These are phyloP conservation scores for Drosophila setifemur DNA, from an alignment of 1,140 invertebrate genomes.

Conservation along the genomic window DNA sequence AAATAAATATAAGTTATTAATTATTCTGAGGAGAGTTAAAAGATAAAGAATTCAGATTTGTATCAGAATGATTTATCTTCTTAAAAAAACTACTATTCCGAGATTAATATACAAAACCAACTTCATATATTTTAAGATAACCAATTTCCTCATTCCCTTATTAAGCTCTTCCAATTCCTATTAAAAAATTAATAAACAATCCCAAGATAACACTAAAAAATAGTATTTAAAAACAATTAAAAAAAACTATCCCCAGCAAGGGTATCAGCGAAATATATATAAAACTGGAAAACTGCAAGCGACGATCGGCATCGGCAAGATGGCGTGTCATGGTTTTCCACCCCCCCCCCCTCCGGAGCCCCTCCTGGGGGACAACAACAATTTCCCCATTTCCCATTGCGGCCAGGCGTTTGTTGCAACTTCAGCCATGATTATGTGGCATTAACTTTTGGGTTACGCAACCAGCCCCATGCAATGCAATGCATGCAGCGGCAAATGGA, in stretches of 20 bases:
- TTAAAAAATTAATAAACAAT: too few species aligned
- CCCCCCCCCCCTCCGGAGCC: background rate
- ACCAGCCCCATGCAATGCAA: constrained; percentile 67
- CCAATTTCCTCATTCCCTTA: too few species aligned
- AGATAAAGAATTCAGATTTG: too few species aligned
- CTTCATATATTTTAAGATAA: too few species aligned
- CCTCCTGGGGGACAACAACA: constrained; percentile 30
- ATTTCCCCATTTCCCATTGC: constrained; percentile 77
- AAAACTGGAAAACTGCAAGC: constrained; percentile 18
- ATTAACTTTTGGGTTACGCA: constrained; percentile 78
- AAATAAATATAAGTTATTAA: too few species aligned
- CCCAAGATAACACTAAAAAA: too few species aligned
- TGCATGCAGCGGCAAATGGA: constrained; percentile 52
- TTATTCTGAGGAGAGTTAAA: too few species aligned
- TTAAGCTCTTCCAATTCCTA: too few species aligned
- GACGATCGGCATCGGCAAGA: constrained; percentile 39
- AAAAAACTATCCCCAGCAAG: too few species aligned
- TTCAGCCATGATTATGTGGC: constrained; percentile 80
- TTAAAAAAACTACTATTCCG: too few species aligned
- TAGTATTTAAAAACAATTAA: background rate
- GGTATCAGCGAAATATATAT: constrained; percentile 12
- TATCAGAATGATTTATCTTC: too few species aligned
- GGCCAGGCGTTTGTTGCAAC: constrained; percentile 67
- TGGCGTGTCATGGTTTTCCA: constrained; percentile 56
- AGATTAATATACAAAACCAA: too few species aligned